Conservation (phyloP, 2,113 vertebrate genomes). For the Rhizomys pruinosus region DNA sequence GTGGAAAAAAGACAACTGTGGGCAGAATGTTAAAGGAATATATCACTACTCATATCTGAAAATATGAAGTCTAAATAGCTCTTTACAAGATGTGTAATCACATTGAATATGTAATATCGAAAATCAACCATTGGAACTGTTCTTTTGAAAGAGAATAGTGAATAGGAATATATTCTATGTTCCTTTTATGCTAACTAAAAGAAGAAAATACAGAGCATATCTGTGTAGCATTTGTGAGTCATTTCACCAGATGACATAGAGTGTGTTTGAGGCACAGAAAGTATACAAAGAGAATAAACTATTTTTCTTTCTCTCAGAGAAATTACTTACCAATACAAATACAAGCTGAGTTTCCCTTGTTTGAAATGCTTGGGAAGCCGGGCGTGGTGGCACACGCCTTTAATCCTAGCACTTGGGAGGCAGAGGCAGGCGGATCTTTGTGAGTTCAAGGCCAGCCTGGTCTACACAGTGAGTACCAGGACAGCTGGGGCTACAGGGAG, state of each 20-base stretch:
- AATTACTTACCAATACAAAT: not conserved
- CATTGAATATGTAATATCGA: not conserved
- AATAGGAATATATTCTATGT: not conserved
- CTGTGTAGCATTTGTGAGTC: not conserved
- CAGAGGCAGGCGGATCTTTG: no score
- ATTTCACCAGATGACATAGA: not conserved
- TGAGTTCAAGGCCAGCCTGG: no score
- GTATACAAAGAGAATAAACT: not conserved
- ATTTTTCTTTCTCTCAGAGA: not conserved
- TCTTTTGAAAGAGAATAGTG: slow-evolving; percentile 24
- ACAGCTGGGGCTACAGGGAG: no score
- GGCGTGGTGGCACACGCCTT: no score
- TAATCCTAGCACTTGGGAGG: no score
- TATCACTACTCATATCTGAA: not conserved
- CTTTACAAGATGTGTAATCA: not conserved
- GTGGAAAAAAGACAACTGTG: not conserved
- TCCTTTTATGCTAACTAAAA: not conserved
- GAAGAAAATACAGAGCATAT: not conserved
- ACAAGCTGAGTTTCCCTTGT: not conserved
- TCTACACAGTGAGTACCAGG: no score
- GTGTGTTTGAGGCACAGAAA: not conserved
- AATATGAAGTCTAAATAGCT: not conserved
- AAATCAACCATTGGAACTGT: not conserved
- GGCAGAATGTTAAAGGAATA: not conserved
- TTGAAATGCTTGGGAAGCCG: not conserved